Conservation (phyloP, 1,140 invertebrate species). For the Capitella teleta region DNA sequence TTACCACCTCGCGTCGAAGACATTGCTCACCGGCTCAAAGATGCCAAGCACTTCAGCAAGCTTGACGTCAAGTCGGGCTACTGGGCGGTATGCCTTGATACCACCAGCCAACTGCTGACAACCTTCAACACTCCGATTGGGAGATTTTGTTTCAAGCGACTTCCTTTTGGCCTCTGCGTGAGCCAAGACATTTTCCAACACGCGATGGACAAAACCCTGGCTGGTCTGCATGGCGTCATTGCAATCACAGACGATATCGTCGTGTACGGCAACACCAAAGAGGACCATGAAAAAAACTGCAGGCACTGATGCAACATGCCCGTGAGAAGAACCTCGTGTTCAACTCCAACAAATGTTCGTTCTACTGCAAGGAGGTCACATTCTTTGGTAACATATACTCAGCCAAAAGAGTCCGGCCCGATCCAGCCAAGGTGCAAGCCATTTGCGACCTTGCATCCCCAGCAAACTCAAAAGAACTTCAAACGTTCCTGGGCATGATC, state of each 20-base stretch:
- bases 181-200: conserved; percentile 29
- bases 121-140: conserved; percentile 17
- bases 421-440: neutral
- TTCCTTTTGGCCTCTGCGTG: conserved; percentile 16
- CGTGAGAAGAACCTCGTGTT: conserved; percentile 28
- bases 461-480: neutral
- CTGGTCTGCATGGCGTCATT: conserved; percentile 27
- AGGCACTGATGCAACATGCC: conserved; percentile 24
- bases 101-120: conserved; percentile 16
- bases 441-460: neutral
- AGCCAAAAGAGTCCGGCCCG: neutral
- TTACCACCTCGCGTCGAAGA: conserved; percentile 18
- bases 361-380: neutral
- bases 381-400: conserved; percentile 2
- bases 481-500: neutral
- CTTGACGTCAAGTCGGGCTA: conserved; percentile 17
- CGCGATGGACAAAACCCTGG: conserved; percentile 21
- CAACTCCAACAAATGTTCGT: conserved; percentile 28
- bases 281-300: conserved; percentile 5
- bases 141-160: conserved; percentile 11
- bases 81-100: conserved; percentile 17
- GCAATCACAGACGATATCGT: conserved; percentile 29
- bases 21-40: conserved; percentile 16
- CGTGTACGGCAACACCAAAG: neutral
- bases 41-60: conserved; percentile 17